Conservation (phyloP, 1,140 invertebrate species). For the Telenomus remus region DNA sequence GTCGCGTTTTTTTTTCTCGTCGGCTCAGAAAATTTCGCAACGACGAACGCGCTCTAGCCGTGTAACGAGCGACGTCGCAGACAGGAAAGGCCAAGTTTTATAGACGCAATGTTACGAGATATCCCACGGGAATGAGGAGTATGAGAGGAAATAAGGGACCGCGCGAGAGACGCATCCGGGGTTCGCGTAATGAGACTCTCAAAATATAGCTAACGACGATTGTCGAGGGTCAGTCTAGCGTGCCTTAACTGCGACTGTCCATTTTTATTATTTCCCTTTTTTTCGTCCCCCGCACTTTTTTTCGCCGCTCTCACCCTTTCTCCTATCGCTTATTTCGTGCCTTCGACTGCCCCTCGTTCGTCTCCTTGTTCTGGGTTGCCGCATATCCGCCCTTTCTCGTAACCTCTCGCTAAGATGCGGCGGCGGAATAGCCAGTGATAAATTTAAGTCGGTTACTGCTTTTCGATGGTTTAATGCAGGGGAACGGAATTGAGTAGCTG, state of each 20-base stretch:
- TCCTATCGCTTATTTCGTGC: constrained; percentile 50
- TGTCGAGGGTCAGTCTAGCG: constrained; percentile 73
- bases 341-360: background rate
- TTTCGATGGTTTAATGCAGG: constrained; percentile 70
- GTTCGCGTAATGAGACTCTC: constrained; percentile 72
- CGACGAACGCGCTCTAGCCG: constrained; percentile 37
- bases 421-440: constrained; percentile 68
- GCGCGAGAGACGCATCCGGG: constrained; percentile 58
- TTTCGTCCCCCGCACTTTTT: constrained; percentile 17
- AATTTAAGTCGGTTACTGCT: constrained; percentile 73
- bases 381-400: constrained; percentile 43
- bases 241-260: constrained; percentile 71
- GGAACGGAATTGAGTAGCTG: constrained; percentile 69
- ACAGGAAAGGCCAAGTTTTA: constrained; percentile 70
- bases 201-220: constrained; percentile 71
- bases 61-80: constrained; percentile 63
- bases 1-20: constrained; percentile 21
- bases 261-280: constrained; percentile 70
- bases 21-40: constrained; percentile 9
- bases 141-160: constrained; percentile 60
- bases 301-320: constrained; percentile 33
- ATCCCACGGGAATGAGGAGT: constrained; percentile 54
- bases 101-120: constrained; percentile 60
- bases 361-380: constrained; percentile 7
- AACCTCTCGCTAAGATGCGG: constrained; percentile 45